Percentiles rank a stretch among this genome's conserved stretches.
These are phyloP conservation scores for Antrozous pallidus DNA, from an alignment of 2,797 vertebrate genomes.

Conservation along the genomic window DNA sequence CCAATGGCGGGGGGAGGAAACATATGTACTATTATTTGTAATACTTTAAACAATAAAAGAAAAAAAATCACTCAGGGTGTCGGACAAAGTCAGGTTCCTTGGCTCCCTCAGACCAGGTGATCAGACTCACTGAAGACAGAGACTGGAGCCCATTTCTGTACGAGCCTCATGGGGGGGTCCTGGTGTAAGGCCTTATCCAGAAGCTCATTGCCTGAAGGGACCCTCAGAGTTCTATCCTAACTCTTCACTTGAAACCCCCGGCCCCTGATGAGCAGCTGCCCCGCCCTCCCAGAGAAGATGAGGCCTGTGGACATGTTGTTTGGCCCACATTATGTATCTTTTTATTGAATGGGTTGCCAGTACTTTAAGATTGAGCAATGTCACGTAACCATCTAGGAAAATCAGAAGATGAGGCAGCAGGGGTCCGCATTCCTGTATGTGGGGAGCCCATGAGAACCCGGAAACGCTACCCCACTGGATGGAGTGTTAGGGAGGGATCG, in stretches of 20 bases:
- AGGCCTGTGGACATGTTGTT: background rate
- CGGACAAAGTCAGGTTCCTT: background rate
- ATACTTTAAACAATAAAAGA: no score
- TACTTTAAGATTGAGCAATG: background rate
- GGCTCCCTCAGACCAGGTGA: background rate
- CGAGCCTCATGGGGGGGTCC: background rate
- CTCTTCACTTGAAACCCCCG: background rate
- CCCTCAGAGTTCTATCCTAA: background rate
- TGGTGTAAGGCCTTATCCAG: background rate
- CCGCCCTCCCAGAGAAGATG: background rate
- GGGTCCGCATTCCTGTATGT: background rate
- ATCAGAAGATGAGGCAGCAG: background rate
- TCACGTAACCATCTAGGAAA: background rate
- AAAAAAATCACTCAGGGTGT: background rate
- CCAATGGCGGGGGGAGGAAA: no score
- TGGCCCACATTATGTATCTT: background rate
- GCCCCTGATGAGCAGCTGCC: background rate
- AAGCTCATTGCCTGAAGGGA: background rate
- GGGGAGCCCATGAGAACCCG: background rate
- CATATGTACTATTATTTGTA: no score
- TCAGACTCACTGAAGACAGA: background rate
- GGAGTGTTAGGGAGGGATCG: accelerated
- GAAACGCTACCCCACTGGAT: background rate
- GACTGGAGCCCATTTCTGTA: background rate
- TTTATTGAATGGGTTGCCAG: background rate